Evolutionary conservation across 2,888 invertebrate genomes (phyloP).

Genomic region (Hofmannophila pseudospretella): DNA sequence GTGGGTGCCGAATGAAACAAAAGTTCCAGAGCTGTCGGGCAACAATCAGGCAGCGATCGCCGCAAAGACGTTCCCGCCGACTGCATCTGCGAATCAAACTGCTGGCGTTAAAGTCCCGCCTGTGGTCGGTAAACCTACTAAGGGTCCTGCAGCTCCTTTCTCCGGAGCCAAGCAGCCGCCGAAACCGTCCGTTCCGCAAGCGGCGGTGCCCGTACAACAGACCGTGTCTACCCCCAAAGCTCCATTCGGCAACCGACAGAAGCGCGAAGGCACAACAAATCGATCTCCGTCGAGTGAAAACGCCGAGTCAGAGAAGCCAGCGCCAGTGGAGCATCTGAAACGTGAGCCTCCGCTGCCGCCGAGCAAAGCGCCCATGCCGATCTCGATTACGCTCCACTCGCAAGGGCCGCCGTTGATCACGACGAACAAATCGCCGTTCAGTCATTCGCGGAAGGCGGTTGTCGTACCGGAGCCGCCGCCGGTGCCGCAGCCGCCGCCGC

Average conservation of each 20-base stretch:
- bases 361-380: conserved; percentile 69
- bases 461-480: conserved; percentile 49
- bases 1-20: conserved; percentile 47
- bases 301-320: conserved; percentile 34
- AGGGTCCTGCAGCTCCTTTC: conserved; percentile 68
- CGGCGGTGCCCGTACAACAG: conserved; percentile 65
- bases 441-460: conserved; percentile 56
- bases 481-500: conserved; percentile 60
- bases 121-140: conserved; percentile 43
- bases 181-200: conserved; percentile 64
- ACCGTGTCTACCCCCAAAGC: conserved; percentile 63
- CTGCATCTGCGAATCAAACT: conserved; percentile 35
- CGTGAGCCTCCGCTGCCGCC: conserved; percentile 60
- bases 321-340: conserved; percentile 43
- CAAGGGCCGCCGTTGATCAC: conserved; percentile 70
- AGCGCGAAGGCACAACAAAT: conserved; percentile 55
- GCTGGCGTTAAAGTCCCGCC: conserved; percentile 44
- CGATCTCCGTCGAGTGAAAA: conserved; percentile 59
- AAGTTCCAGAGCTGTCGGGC: conserved; percentile 26
- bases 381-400: conserved; percentile 66
- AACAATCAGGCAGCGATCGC: conserved; percentile 23
- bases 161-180: conserved; percentile 58
- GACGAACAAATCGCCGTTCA: conserved; percentile 66
- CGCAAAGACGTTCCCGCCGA: conserved; percentile 47
- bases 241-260: conserved; percentile 68